These are phyloP conservation scores for Stercorarius parasiticus DNA, from an alignment of 2,113 vertebrate species.

Conservation along the genomic window DNA sequence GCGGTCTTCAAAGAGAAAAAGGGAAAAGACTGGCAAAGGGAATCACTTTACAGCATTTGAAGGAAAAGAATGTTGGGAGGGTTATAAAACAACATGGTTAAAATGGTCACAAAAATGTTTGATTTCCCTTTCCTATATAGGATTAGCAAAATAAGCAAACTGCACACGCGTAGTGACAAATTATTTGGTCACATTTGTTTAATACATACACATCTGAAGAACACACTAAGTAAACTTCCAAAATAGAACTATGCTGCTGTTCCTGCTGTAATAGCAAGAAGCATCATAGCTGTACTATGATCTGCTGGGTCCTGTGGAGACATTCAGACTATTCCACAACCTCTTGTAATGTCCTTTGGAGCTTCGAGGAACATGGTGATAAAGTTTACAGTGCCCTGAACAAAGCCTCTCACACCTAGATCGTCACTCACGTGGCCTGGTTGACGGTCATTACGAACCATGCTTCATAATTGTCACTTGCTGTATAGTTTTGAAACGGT, in stretches of 20 bases:
- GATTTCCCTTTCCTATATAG: not conserved
- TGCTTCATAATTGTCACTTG: not conserved
- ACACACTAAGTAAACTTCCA: not conserved
- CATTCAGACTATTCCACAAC: not conserved
- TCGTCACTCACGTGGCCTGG: not conserved
- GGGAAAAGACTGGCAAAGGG: not conserved
- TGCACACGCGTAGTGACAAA: not conserved
- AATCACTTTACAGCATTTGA: not conserved
- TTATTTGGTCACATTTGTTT: not conserved
- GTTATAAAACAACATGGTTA: not conserved
- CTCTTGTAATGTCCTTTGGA: not conserved
- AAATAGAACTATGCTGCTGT: accelerated
- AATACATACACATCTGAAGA: not conserved
- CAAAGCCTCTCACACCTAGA: not conserved
- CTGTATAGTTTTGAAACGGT: not conserved
- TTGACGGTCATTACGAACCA: not conserved
- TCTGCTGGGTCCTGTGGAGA: not conserved
- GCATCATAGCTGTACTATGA: not conserved
- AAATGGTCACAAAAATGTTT: not conserved
- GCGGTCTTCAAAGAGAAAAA: not conserved
- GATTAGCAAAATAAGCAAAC: not conserved
- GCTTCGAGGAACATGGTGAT: not conserved
- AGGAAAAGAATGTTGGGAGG: not conserved
- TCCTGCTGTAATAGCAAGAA: not conserved
- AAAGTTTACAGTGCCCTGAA: not conserved